phyloP scores from a whole-genome alignment of 1,140 invertebrate species.

The Trachelipus rathkii region DNA sequence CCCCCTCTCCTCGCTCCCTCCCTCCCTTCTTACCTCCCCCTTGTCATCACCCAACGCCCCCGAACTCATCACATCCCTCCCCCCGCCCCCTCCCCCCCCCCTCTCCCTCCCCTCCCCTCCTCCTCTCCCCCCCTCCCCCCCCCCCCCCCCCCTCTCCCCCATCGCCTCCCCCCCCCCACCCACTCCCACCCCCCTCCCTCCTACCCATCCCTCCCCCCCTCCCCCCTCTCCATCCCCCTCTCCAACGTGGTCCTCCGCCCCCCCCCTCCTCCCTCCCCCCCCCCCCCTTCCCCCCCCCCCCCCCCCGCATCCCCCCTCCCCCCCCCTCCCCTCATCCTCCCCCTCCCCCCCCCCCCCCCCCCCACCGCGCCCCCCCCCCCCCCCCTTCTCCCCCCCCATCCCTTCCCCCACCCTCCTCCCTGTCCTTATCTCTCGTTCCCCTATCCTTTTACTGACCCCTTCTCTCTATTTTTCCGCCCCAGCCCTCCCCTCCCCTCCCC shows the following conservation, averaged over 20 bases:
- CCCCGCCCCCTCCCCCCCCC: background rate
- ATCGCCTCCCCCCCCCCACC: no score
- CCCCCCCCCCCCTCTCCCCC: background rate
- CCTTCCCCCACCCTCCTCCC: background rate
- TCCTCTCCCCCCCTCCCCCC: background rate
- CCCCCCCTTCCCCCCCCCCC: background rate
- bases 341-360: no score
- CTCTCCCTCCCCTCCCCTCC: background rate
- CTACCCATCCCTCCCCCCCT: no score
- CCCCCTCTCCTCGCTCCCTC: background rate
- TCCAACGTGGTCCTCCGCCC: no score
- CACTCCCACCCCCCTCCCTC: background rate
- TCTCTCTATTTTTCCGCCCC: no score
- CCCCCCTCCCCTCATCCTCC: background rate
- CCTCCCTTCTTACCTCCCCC: background rate
- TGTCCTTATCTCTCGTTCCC: background rate
- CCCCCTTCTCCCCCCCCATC: background rate
- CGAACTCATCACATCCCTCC: background rate
- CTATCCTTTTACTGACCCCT: background rate
- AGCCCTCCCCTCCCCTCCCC: background rate
- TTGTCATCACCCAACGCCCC: background rate
- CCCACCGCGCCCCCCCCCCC: no score
- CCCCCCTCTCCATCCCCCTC: background rate
- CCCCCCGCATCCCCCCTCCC: background rate
- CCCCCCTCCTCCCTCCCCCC: no score